Conservation (phyloP, 2,113 vertebrate genomes). For the Micronycteris hirsuta region DNA sequence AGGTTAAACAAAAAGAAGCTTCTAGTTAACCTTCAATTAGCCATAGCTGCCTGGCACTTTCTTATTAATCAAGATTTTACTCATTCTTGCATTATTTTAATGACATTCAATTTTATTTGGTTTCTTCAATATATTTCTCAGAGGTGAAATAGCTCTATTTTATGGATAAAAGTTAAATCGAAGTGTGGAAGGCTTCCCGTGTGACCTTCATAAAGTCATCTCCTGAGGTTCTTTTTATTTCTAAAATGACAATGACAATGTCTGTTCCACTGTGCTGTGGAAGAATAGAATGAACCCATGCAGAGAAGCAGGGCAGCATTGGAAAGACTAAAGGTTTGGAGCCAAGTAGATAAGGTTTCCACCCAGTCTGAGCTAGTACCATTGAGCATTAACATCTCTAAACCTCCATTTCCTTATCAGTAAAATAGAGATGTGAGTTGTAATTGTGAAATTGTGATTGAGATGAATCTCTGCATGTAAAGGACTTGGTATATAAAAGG, state of each 20-base stretch:
- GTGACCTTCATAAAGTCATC: constrained; percentile 55
- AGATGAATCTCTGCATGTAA: not conserved
- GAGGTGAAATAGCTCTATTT: constrained; percentile 56
- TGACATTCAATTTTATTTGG: constrained; percentile 63
- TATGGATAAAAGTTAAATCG: constrained; percentile 52
- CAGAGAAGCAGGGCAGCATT: not conserved
- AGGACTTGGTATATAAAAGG: not conserved
- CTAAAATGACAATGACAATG: constrained; percentile 43
- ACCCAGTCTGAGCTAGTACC: not conserved
- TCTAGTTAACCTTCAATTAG: constrained; percentile 67
- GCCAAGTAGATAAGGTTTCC: not conserved
- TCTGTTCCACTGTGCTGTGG: not conserved
- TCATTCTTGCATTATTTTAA: constrained; percentile 59
- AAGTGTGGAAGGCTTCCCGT: not conserved
- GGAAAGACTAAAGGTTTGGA: not conserved
- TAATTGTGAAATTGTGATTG: not conserved
- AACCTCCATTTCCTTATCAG: not conserved
- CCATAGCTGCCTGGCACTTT: not conserved
- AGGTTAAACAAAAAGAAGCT: constrained; percentile 46
- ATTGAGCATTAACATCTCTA: not conserved
- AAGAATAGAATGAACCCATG: not conserved
- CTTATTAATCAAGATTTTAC: constrained; percentile 62
- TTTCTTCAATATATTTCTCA: constrained; percentile 61
- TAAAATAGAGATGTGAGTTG: not conserved
- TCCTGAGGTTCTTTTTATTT: constrained; percentile 39